A percentile compares a stretch with the other conserved stretches of the same genome.
These are phyloP conservation scores for Drosophila niveifrons DNA, from an alignment of 2,888 invertebrate genomes.

Conservation along the genomic window DNA sequence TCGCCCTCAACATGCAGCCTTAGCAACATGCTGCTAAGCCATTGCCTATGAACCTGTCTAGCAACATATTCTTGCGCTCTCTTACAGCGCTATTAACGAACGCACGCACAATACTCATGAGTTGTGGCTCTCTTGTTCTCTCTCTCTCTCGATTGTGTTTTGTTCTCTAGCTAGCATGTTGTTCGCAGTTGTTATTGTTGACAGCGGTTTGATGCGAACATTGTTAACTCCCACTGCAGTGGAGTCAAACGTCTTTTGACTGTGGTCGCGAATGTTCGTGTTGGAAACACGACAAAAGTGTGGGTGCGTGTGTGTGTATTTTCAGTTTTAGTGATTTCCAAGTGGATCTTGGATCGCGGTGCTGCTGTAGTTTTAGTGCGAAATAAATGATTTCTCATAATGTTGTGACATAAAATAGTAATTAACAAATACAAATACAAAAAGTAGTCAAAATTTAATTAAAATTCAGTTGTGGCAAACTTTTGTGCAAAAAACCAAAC, in stretches of 20 bases:
- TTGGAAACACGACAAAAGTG: not conserved
- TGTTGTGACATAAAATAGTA: conserved; percentile 1
- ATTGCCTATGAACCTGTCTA: conserved; percentile 1
- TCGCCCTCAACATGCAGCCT: not conserved
- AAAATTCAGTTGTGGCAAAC: conserved; percentile 19
- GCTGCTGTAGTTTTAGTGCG: not conserved
- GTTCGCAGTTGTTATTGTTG: conserved; percentile 4
- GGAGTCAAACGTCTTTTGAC: not conserved
- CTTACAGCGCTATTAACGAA: not conserved
- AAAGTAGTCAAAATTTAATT: conserved; percentile 32
- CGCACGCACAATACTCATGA: not conserved
- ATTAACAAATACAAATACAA: conserved; percentile 11
- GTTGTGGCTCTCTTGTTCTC: not conserved
- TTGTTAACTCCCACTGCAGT: conserved; percentile 5
- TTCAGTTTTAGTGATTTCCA: not conserved
- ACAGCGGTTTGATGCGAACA: not conserved
- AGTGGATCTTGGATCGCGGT: not conserved
- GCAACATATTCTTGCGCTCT: conserved; percentile 6
- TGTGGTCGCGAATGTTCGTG: not conserved
- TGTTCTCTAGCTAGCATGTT: not conserved
- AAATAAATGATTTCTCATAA: not conserved
- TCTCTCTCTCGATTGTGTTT: not conserved
- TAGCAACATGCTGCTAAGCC: conserved; percentile 7
- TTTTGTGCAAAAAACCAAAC: too few relatives aligned
- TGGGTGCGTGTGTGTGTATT: not conserved